Evolutionary conservation across 2,888 invertebrate genomes (phyloP).

Genomic region (Anthophora plumipes): DNA sequence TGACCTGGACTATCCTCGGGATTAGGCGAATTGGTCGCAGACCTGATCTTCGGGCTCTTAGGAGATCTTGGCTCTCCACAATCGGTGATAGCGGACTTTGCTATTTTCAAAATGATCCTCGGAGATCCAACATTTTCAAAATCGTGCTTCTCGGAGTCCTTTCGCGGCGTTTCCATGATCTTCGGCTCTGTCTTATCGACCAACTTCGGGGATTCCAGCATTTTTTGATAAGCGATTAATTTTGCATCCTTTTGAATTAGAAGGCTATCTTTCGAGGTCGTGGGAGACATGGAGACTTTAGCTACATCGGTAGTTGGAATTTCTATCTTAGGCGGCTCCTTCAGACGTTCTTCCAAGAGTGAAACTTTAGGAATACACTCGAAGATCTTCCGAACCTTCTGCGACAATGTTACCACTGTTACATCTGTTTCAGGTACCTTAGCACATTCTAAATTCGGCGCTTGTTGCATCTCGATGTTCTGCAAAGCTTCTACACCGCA

Average conservation of each 20-base stretch:
- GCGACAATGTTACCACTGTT: slow-evolving; percentile 34
- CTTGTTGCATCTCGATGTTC: slow-evolving; percentile 20
- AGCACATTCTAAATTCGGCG: background rate
- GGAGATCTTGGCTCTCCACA: slow-evolving; percentile 82
- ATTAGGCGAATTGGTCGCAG: slow-evolving; percentile 82
- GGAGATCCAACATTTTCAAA: slow-evolving; percentile 82
- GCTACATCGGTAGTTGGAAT: slow-evolving; percentile 76
- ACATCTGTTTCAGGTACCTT: background rate
- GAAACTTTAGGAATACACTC: slow-evolving; percentile 77
- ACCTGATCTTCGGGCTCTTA: slow-evolving; percentile 82
- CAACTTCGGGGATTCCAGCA: slow-evolving; percentile 76
- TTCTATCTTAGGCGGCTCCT: slow-evolving; percentile 81
- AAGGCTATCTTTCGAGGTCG: slow-evolving; percentile 77
- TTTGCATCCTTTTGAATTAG: slow-evolving; percentile 78
- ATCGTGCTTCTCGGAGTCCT: slow-evolving; percentile 78
- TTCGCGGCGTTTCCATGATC: slow-evolving; percentile 76
- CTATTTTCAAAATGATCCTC: slow-evolving; percentile 82
- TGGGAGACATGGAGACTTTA: slow-evolving; percentile 72
- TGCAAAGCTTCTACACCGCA: slow-evolving; percentile 8
- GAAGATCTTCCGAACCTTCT: slow-evolving; percentile 63
- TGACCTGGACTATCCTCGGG: slow-evolving; percentile 84
- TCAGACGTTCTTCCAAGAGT: slow-evolving; percentile 79
- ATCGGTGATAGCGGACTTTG: slow-evolving; percentile 82
- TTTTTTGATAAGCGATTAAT: slow-evolving; percentile 69
- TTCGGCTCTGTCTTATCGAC: slow-evolving; percentile 69